Base-by-base conservation (phyloP, 2,113 vertebrate species). In the Sakesphorus luctuosus region DNA sequence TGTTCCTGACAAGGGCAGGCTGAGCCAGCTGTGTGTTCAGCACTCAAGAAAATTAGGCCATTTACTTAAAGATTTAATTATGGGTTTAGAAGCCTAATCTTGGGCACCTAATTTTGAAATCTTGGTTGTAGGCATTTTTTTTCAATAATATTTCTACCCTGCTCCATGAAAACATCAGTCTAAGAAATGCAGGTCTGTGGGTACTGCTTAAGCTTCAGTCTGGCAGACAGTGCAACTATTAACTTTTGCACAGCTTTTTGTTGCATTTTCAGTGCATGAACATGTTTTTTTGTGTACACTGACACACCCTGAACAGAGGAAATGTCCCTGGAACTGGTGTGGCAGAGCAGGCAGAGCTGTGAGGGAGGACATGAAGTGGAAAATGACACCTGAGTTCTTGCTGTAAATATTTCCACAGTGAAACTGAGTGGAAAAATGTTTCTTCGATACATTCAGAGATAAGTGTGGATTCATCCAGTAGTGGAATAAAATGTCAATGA, bases 41-140 rank as follows among this genome's bases (percentile, higher is more conserved):
- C 33, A 69, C 75, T 47, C 62, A n/a, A 49, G 40, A 73, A 73
- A 79, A 91, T 46, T 28, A 78, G n/a, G 31, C 31, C 28, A 49
- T 62, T 87, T 94, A 63, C 53, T 86, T 49, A 56, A 61, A 89
- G 44, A 61, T 40, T 86, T 84, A 71, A 82, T 58, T 49, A 58
- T 13, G 49, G 21, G 15, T 58, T 78, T 75, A 24, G 52, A 20
- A 91, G 33, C 74, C 52, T n/a, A 19, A 43, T 56, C 26, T 62
- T 35, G 81, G 69, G 25, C 74, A 78, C 18, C 10, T 52, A 11
- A 50, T 33, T 84, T 74, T 81, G 35, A 67, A 74, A 62, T 58
- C 43, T 71, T 62, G 13, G 11, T 25, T 74, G 65, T 18, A 61
- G 33, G 18, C n/a, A 20, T 84, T 80, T 91, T 84, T 84, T 43